Conservation (phyloP, 2,888 invertebrate genomes). For the Sinohyriopsis cumingii region DNA sequence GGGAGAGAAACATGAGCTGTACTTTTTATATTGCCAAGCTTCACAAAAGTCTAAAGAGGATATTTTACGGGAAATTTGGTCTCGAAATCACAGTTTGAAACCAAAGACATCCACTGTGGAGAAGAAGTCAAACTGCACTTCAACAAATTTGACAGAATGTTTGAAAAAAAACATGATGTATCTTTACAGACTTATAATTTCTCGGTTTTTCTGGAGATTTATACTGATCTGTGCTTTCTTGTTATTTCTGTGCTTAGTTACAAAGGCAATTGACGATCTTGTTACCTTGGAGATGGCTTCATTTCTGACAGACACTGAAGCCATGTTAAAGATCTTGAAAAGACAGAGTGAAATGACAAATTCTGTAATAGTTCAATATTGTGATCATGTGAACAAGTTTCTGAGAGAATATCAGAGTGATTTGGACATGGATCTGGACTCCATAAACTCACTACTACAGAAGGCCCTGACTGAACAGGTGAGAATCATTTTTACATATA, state of each 20-base stretch:
- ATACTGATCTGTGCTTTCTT: slow-evolving; percentile 47
- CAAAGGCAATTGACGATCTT: slow-evolving; percentile 46
- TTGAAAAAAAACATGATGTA: slow-evolving; percentile 16
- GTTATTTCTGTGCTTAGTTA: slow-evolving; percentile 41
- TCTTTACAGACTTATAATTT: slow-evolving; percentile 41
- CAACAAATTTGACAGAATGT: slow-evolving; percentile 1
- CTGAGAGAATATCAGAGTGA: slow-evolving; percentile 40
- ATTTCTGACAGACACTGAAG: slow-evolving; percentile 47
- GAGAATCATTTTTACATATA: slow-evolving; percentile 2
- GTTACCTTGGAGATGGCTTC: slow-evolving; percentile 50
- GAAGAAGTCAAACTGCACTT: slow-evolving; percentile 10
- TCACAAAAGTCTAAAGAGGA: slow-evolving; percentile 55
- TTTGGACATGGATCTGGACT: slow-evolving; percentile 42
- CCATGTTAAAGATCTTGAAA: slow-evolving; percentile 41
- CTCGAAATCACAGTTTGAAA: slow-evolving; percentile 48
- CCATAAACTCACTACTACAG: slow-evolving; percentile 43
- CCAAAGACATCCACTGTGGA: slow-evolving; percentile 23
- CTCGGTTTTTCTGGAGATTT: slow-evolving; percentile 48
- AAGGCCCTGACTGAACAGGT: slow-evolving; percentile 52
- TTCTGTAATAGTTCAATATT: slow-evolving; percentile 43
- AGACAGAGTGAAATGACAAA: slow-evolving; percentile 45
- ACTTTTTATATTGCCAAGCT: slow-evolving; percentile 54
- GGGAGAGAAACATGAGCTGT: slow-evolving; percentile 46
- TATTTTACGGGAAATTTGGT: slow-evolving; percentile 58
- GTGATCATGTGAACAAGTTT: slow-evolving; percentile 55